These are phyloP conservation scores for Thaumatotibia leucotreta DNA, from an alignment of 1,140 invertebrate species.

Conservation along the genomic window DNA sequence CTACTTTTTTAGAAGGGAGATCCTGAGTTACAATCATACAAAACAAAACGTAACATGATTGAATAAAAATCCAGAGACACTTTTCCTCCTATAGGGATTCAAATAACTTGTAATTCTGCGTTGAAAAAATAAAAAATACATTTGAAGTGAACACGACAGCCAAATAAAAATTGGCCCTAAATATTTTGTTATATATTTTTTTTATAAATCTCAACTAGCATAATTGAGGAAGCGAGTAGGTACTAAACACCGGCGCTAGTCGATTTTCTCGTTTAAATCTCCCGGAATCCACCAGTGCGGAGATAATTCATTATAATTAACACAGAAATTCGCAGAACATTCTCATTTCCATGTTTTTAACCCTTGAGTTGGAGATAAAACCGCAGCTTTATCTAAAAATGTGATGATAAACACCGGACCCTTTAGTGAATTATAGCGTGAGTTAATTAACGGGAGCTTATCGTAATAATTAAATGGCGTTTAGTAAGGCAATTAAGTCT, in stretches of 20 bases:
- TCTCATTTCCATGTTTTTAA: neutral
- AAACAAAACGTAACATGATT: too few species aligned
- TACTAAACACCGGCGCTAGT: neutral
- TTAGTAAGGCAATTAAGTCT: neutral
- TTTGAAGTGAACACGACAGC: too few species aligned
- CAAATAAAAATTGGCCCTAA: too few species aligned
- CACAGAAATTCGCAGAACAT: neutral
- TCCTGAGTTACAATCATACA: too few species aligned
- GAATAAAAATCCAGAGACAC: too few species aligned
- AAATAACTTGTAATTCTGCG: too few species aligned
- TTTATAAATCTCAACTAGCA: too few species aligned
- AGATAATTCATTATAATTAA: neutral
- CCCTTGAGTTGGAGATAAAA: neutral
- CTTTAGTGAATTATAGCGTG: neutral
- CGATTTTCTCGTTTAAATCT: too few species aligned
- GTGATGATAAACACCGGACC: slow-evolving; percentile 9
- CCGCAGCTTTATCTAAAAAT: neutral
- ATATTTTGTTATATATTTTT: too few species aligned
- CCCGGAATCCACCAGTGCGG: neutral
- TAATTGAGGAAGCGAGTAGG: neutral
- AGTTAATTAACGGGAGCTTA: slow-evolving; percentile 3
- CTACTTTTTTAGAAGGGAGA: too few species aligned
- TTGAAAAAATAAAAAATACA: too few species aligned
- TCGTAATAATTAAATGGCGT: slow-evolving; percentile 11
- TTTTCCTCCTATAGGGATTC: too few species aligned